Evolutionary conservation across 2,888 invertebrate species (phyloP).

Genomic region (Ceraclea dissimilis): DNA sequence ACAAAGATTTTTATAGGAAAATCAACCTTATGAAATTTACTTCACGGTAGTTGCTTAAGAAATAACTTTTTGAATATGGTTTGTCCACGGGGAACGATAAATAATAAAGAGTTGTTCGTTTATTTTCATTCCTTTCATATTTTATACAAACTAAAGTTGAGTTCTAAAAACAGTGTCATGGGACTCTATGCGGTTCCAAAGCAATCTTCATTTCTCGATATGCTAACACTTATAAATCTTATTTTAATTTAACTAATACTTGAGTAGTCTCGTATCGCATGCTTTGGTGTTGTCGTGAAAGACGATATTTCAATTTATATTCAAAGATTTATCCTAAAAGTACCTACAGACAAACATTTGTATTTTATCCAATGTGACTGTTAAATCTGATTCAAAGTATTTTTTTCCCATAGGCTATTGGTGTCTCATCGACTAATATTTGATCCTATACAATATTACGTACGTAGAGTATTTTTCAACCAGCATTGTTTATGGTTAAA

Average conservation of each 20-base stretch:
- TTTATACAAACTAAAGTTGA: slow-evolving; percentile 1
- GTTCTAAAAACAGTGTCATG: background rate
- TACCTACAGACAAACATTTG: no score
- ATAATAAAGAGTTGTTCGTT: background rate
- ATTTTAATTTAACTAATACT: background rate
- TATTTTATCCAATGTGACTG: no score
- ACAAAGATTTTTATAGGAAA: background rate
- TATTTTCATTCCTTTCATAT: slow-evolving; percentile 1
- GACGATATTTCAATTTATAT: background rate
- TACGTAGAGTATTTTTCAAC: no score
- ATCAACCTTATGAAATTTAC: background rate
- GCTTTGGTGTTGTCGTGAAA: no score
- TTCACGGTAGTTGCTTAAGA: background rate
- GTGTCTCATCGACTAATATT: no score
- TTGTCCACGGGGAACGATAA: background rate
- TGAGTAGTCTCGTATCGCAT: no score
- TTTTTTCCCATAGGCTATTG: no score
- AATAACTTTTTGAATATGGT: slow-evolving; percentile 1
- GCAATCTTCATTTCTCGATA: slow-evolving; percentile 1
- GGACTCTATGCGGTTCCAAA: background rate
- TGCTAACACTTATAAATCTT: background rate
- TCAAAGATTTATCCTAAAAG: no score
- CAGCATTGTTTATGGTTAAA: no score
- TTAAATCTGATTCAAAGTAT: no score
- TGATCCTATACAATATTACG: no score